Evolutionary conservation across 1,140 invertebrate genomes (phyloP), one percentile per base, ranked within the genome.

Genomic region (Zaprionus nigranus): DNA sequence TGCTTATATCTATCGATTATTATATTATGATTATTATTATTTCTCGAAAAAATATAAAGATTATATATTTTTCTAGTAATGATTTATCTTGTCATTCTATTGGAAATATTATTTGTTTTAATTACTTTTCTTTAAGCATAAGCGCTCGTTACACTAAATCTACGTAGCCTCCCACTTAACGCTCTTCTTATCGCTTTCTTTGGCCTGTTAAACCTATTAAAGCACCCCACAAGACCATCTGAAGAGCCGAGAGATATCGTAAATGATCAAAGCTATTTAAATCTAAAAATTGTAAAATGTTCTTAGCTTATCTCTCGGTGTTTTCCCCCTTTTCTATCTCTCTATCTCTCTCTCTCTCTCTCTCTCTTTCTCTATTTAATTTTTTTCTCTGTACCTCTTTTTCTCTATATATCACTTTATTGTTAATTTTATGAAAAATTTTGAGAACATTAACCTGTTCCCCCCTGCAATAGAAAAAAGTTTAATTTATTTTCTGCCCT

Each of bases 91-190:
- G 11, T 40, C 26, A 22, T 49, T n/a, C 49, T 40, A 54, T 65
- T 36, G 53, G 53, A 24, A 38, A 4, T 57, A 28, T 65, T 9
- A 53, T 53, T 65, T 36, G 13, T 59, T 3, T 30, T 26, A 20
- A 17, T 67, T 60, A 34, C 28, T 28, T 63, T 63, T 54, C 15
- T 54, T 61, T 59, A 20, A 30, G 43, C 5, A 20, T 28, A 74
- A 74, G 49, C 67, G 67, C 56, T 73, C 70, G 63, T 54, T 73
- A 66, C 54, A 67, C 46, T 60, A 43, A 72, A 65, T 72, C 46
- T 64, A 53, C 30, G 51, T 22, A 46, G 59, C 20, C 46, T 51
- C 20, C 17, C 9, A 51, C 20, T 22, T 5, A 51, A 24, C 20
- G 46, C 46, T 51, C 46, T 51, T 24, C 20, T 24, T 51, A 51